Conservation (phyloP, 2,113 vertebrate genomes). For the Toxotes jaculatrix region DNA sequence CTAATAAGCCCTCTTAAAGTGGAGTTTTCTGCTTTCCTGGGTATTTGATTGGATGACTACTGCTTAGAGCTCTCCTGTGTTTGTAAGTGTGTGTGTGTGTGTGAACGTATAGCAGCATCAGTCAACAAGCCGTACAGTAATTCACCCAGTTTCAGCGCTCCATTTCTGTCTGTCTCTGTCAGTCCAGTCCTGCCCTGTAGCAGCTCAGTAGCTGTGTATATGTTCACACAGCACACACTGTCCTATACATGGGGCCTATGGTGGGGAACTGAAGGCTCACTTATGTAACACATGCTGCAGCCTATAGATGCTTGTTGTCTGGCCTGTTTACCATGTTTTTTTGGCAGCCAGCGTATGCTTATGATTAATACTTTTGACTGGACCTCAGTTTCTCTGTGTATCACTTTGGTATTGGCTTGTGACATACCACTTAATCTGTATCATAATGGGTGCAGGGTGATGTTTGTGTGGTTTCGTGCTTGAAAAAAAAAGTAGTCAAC, state of each 20-base stretch:
- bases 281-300: slow-evolving; percentile 56
- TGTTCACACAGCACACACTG: slow-evolving; percentile 62
- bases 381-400: not conserved
- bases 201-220: slow-evolving; percentile 33
- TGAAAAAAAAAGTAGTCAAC: not conserved
- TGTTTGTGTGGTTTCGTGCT: not conserved
- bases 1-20: slow-evolving; percentile 2
- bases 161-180: slow-evolving; percentile 47
- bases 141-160: slow-evolving; percentile 28
- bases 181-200: slow-evolving; percentile 20
- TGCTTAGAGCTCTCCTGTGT: not conserved
- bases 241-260: slow-evolving; percentile 60
- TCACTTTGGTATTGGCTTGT: not conserved
- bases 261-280: slow-evolving; percentile 39
- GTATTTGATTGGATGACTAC: slow-evolving; percentile 5
- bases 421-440: not conserved
- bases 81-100: slow-evolving; percentile 3
- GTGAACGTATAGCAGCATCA: slow-evolving; percentile 20
- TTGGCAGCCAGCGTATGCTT: not conserved
- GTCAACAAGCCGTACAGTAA: slow-evolving; percentile 25
- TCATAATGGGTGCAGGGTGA: not conserved
- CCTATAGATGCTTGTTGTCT: slow-evolving; percentile 53
- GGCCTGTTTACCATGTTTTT: slow-evolving; percentile 23
- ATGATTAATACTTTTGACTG: not conserved
- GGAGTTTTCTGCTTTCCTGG: slow-evolving; percentile 4